Percentiles rank a stretch among this genome's conserved stretches.
Conservation (phyloP, 2,888 invertebrate species). For the Amblyteles armatorius region DNA sequence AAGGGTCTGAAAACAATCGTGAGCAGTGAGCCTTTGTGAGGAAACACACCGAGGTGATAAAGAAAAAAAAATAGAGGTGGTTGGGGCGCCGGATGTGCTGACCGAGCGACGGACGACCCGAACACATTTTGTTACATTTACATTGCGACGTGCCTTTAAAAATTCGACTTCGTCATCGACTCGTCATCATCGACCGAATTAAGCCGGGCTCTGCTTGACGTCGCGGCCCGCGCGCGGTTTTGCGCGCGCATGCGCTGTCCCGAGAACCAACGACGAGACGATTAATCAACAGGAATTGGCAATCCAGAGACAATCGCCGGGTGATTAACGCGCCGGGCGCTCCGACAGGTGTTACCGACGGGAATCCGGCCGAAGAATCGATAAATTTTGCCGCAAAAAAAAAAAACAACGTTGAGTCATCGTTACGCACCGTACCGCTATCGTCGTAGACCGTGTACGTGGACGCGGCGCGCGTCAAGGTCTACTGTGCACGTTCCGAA, state of each 20-base stretch:
- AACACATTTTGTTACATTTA: background rate
- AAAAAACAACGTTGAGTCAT: conserved; percentile 42
- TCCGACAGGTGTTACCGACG: conserved; percentile 28
- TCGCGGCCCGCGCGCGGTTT: background rate
- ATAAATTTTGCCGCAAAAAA: conserved; percentile 10
- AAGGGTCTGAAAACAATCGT: conserved; percentile 41
- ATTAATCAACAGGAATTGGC: conserved; percentile 11
- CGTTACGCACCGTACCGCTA: background rate
- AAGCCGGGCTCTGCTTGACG: background rate
- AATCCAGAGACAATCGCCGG: conserved; percentile 11
- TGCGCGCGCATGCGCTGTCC: background rate
- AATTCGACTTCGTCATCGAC: conserved; percentile 10
- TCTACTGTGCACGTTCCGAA: background rate
- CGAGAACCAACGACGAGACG: background rate
- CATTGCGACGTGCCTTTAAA: conserved; percentile 8
- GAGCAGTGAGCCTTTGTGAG: background rate
- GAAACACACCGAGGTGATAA: background rate
- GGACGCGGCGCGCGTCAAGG: background rate
- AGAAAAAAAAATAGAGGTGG: background rate
- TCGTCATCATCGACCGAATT: conserved; percentile 43
- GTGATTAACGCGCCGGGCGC: conserved; percentile 6
- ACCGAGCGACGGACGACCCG: background rate
- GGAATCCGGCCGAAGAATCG: conserved; percentile 31
- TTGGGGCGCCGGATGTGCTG: background rate
- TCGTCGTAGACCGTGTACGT: conserved; percentile 1